Base-by-base conservation (phyloP, 2,888 invertebrate species). In the Clunio marinus region DNA sequence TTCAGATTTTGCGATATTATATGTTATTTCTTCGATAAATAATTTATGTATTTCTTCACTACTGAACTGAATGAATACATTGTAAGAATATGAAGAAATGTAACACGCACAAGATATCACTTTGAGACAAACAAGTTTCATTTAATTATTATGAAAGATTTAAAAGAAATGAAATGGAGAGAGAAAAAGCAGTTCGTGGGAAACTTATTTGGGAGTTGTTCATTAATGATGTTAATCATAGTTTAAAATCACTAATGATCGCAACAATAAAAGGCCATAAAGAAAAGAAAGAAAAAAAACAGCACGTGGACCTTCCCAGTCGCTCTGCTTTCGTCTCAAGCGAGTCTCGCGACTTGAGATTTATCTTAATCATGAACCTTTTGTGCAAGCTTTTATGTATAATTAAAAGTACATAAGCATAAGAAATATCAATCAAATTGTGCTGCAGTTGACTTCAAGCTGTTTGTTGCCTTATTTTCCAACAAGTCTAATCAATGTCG, bases 81-180 rank as follows among this genome's bases (percentile, higher is more conserved):
- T n/a, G n/a, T n/a, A n/a, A n/a, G n/a, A n/a, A n/a, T n/a, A n/a
- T n/a, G n/a, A 27, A 15, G 41, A 57, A 22, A 57, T 24, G 27
- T 57, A 57, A 25, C 57, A 57, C 57, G 57, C 57, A 65, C 45
- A 24, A 25, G 51, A 55, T 55, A 66, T 66, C 66, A 66, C n/a
- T n/a, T n/a, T n/a, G n/a, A 55, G 66, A 66, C 66, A 66, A 66
- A 66, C 66, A 66, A 66, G 66, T 66, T 66, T 66, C 28, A 17
- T 46, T 41, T 65, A 32, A 37, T 62, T 62, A 62, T 37, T 35
- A 24, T 25, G 51, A 51, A 7, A n/a, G n/a, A n/a, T n/a, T n/a
- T n/a, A n/a, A n/a, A n/a, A n/a, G n/a, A n/a, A n/a, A n/a, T n/a
- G n/a, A n/a, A n/a, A n/a, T n/a, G n/a, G n/a, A n/a, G n/a, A n/a